Conservation (phyloP, 53 echinoderm and acorn worm genomes). For the Paelopatides confundens region DNA sequence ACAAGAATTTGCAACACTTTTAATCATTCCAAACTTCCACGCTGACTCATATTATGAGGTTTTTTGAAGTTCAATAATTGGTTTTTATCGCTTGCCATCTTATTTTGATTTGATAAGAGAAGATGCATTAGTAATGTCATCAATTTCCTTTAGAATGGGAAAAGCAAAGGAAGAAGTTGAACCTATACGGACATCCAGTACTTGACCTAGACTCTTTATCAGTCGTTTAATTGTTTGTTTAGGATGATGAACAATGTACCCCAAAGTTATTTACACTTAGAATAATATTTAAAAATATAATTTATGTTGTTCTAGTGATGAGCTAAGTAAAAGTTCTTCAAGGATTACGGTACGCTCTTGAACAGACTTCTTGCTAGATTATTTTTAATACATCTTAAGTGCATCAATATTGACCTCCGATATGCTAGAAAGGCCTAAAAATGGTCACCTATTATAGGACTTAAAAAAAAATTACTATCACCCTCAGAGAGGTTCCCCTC, state of each 20-base stretch:
- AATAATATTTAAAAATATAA: neutral
- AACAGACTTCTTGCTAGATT: neutral
- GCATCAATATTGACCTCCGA: too few relatives aligned
- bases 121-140: neutral
- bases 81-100: neutral
- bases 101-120: neutral
- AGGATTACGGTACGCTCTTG: neutral
- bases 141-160: neutral
- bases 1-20: neutral
- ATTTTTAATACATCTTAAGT: too few relatives aligned
- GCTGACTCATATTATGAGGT: neutral
- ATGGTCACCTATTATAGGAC: too few relatives aligned
- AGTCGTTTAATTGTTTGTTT: conserved; percentile 25
- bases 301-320: neutral
- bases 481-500: too few relatives aligned
- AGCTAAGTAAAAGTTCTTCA: neutral
- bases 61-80: neutral
- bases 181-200: conserved; percentile 5
- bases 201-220: conserved; percentile 35
- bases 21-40: neutral
- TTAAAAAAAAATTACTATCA: too few relatives aligned
- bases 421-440: too few relatives aligned
- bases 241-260: conserved; percentile 10
- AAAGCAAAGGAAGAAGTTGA: neutral
- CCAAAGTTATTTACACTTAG: conserved; percentile 21